Evolutionary conservation across 64 coral and sea anemone species (phyloP).

Genomic region (Astreopora myriophthalma): DNA sequence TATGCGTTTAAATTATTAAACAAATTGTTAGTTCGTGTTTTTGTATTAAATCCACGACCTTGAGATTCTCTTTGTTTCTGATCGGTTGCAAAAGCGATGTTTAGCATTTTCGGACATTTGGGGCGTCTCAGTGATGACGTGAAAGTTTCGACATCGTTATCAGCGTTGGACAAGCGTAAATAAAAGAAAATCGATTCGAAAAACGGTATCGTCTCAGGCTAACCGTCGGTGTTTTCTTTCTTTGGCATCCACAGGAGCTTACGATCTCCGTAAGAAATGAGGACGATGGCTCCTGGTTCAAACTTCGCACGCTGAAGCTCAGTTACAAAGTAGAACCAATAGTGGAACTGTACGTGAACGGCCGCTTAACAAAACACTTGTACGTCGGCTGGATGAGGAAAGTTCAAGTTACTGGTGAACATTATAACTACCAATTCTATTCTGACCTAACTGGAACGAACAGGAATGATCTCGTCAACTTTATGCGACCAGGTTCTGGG

Average conservation of each 20-base stretch:
- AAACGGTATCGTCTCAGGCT: neutral
- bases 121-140: neutral
- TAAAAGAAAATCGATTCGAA: neutral
- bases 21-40: too few relatives aligned
- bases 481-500: neutral
- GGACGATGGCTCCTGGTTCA: neutral
- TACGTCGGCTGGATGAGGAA: slow-evolving; percentile 6
- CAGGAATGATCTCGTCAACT: slow-evolving; percentile 5
- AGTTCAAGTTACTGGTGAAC: slow-evolving; percentile 31
- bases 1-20: too few relatives aligned
- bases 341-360: slow-evolving; percentile 12
- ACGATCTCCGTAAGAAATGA: neutral
- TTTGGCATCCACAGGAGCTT: neutral
- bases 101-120: neutral
- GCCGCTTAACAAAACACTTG: neutral
- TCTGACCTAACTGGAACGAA: slow-evolving; percentile 8
- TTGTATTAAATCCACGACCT: neutral
- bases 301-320: slow-evolving; percentile 4
- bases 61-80: neutral
- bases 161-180: neutral
- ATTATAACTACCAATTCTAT: slow-evolving; percentile 16
- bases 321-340: slow-evolving; percentile 16
- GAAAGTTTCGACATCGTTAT: neutral
- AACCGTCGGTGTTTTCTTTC: neutral
- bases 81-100: neutral